These are phyloP conservation scores for Noctua pronuba DNA, from an alignment of 2,888 invertebrate species.

Conservation along the genomic window DNA sequence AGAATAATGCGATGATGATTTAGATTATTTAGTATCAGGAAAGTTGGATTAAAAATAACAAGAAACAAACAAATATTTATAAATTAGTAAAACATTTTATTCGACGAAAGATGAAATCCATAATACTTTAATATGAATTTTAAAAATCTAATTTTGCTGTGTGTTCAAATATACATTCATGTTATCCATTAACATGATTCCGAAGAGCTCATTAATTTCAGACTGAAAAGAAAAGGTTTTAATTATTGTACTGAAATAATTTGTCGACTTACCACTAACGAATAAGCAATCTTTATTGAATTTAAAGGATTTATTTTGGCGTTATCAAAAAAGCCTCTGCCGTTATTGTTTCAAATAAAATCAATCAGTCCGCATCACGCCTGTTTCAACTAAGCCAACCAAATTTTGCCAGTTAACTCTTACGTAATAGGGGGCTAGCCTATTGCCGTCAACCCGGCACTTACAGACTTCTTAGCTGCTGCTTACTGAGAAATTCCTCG, in stretches of 20 bases:
- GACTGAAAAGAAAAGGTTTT: constrained; percentile 40
- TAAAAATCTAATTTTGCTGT: constrained; percentile 12
- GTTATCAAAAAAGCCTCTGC: neutral
- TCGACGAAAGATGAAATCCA: neutral
- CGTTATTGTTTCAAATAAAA: neutral
- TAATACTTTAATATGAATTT: neutral
- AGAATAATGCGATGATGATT: too few relatives aligned
- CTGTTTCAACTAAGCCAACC: too few relatives aligned
- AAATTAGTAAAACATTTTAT: neutral
- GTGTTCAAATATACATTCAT: constrained; percentile 38
- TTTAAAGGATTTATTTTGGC: neutral
- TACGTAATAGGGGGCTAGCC: too few relatives aligned
- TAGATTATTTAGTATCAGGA: neutral
- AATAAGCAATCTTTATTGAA: neutral
- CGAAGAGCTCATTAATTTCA: constrained; percentile 50
- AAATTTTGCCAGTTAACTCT: too few relatives aligned
- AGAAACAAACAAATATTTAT: neutral
- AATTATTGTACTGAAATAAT: neutral
- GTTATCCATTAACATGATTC: constrained; percentile 35
- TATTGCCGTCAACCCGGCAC: too few relatives aligned
- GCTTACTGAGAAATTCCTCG: neutral
- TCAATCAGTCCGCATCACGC: neutral
- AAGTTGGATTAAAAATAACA: neutral
- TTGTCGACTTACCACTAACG: neutral
- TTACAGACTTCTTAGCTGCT: neutral